phyloP scores from a whole-genome alignment of 2,113 vertebrate genomes.

The Columba livia region DNA sequence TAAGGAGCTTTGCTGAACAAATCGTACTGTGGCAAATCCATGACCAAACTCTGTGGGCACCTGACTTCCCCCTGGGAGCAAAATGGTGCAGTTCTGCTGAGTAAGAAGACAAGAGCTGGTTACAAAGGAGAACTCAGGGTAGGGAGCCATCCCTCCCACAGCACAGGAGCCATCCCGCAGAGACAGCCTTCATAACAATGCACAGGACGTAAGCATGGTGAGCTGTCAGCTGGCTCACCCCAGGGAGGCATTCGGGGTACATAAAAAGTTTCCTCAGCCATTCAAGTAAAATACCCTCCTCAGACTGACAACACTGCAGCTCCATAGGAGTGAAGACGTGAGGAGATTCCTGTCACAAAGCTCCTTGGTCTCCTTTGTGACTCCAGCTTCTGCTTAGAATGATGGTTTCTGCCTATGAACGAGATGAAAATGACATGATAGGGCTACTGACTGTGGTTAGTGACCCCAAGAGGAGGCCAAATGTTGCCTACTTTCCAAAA shows the following conservation, averaged over 20 bases:
- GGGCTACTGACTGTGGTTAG: neutral
- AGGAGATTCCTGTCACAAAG: neutral
- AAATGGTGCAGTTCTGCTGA: neutral
- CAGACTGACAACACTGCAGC: neutral
- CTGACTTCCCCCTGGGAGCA: neutral
- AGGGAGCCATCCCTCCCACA: neutral
- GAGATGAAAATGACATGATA: neutral
- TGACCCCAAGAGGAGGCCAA: neutral
- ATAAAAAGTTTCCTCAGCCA: neutral
- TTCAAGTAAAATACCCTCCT: neutral
- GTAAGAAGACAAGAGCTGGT: neutral
- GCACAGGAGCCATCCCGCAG: neutral
- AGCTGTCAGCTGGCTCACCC: neutral
- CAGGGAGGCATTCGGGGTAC: neutral
- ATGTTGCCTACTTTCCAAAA: neutral
- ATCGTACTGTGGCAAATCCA: neutral
- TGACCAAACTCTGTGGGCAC: neutral
- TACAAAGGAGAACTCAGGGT: neutral
- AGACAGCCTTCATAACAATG: neutral
- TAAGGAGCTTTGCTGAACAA: conserved; percentile 56
- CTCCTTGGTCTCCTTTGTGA: neutral
- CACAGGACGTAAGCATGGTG: neutral
- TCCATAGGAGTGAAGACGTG: rapidly evolving
- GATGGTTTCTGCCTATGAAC: neutral
- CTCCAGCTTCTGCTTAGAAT: neutral